Evolutionary conservation across 2,797 vertebrate genomes (phyloP), one percentile per base, ranked within the genome.

Genomic region (Pogonophryne albipinna): DNA sequence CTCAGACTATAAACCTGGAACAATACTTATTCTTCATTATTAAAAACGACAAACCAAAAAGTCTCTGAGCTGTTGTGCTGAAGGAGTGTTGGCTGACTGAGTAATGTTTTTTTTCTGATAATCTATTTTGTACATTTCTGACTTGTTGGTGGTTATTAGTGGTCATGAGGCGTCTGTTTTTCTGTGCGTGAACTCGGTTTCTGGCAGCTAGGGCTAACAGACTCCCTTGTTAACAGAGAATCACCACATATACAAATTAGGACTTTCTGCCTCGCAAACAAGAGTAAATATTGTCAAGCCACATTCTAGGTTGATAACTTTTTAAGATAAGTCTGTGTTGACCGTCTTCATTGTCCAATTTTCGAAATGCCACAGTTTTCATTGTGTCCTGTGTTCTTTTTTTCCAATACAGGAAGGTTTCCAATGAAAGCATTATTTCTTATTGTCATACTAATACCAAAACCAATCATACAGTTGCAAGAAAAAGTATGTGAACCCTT

Each of bases 21-120:
- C 46, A 41, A 64, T 41, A 42, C 46, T 20, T 46, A 42, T 50
- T 51, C 17, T 65, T 56, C 20, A 34, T 67, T 66, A 53, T 34
- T 34, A 72, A 42, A 23, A 44, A 31, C 55, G 60, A 80, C 42
- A 42, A 27, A 45, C 66, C 46, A 12, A 58, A 52, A 58, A 12
- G n/a, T 51, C 62, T 66, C 11, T 15, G 19, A 50, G 17, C 41
- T 20, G 2, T 42, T 17, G 14, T 23, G 51, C 23, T 52, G 27
- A 31, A 12, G 8, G 8, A 13, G 14, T 11, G 20, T 49, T 38
- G 16, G 34, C 23, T 16, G 34, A 60, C 23, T 31, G 42, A 5
- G 13, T 38, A 38, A 38, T 38, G 8, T 13, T 58, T 68, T 41
- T 15, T 34, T 19, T 52, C 16, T 19, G 45, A 23, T 57, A 23